These are phyloP conservation scores for Thera obeliscata DNA, from an alignment of 2,888 invertebrate species.

Conservation along the genomic window DNA sequence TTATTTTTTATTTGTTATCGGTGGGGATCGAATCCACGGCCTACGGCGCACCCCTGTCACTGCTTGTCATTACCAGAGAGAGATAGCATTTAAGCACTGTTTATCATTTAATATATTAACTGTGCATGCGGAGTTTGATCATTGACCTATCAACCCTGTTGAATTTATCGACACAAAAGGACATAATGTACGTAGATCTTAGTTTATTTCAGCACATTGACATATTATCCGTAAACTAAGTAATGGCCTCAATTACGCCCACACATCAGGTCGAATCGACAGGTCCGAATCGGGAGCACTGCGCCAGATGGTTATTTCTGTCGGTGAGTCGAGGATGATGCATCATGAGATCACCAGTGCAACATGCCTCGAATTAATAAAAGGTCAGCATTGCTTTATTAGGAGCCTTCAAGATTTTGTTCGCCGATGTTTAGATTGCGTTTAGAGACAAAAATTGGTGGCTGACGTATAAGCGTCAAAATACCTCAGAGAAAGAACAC, in stretches of 20 bases:
- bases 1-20: too few relatives aligned
- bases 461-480: too few relatives aligned
- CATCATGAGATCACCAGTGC: conserved; percentile 74
- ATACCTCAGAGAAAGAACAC: too few relatives aligned
- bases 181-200: not conserved
- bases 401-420: conserved; percentile 16
- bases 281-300: conserved; percentile 62
- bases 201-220: conserved; percentile 29
- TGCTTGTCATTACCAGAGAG: too few relatives aligned
- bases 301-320: conserved; percentile 73
- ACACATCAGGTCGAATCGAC: conserved; percentile 50
- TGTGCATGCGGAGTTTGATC: too few relatives aligned
- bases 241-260: conserved; percentile 51
- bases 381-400: conserved; percentile 32
- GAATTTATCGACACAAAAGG: not conserved
- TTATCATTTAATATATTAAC: too few relatives aligned
- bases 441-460: not conserved
- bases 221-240: conserved; percentile 44
- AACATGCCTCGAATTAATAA: conserved; percentile 33
- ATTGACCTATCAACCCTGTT: too few relatives aligned
- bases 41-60: too few relatives aligned
- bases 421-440: conserved; percentile 11
- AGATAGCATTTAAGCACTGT: too few relatives aligned
- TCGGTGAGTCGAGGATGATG: conserved; percentile 69
- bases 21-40: too few relatives aligned